Conservation (phyloP, 2,113 vertebrate species). For the Baryphthengus martii region DNA sequence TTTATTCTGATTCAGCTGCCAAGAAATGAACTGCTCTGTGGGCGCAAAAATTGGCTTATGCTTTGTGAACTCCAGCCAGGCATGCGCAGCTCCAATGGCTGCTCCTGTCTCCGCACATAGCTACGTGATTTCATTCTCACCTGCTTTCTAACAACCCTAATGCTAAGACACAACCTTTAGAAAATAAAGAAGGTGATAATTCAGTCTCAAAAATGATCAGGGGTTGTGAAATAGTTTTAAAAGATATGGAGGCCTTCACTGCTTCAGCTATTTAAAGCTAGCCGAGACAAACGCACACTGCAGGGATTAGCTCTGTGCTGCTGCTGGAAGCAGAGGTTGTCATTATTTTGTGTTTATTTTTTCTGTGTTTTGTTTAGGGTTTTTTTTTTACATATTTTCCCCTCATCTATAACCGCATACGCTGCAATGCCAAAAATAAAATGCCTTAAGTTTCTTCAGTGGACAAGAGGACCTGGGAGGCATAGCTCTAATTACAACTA, state of each 20-base stretch:
- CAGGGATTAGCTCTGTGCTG: not conserved
- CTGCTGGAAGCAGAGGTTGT: not conserved
- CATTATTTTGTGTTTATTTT: not conserved
- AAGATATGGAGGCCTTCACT: not conserved
- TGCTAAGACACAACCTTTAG: not conserved
- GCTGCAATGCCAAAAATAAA: not conserved
- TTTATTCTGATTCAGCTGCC: constrained; percentile 49
- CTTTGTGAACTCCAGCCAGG: constrained; percentile 19
- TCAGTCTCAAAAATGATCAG: not conserved
- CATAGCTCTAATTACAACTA: not conserved
- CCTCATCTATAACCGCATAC: not conserved
- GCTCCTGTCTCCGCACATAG: not conserved
- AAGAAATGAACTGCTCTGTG: constrained; percentile 49
- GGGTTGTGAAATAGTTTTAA: not conserved
- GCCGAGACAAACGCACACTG: not conserved
- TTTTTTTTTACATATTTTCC: not conserved
- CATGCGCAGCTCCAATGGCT: not conserved
- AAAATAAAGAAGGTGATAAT: not conserved
- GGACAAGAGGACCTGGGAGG: not conserved
- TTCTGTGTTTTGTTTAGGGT: not conserved
- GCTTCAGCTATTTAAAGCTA: not conserved
- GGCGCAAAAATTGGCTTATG: constrained; percentile 30
- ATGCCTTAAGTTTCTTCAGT: not conserved
- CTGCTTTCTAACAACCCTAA: not conserved
- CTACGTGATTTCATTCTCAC: not conserved